Evolutionary conservation across 2,888 invertebrate genomes (phyloP).

Genomic region (Eupeodes luniger): DNA sequence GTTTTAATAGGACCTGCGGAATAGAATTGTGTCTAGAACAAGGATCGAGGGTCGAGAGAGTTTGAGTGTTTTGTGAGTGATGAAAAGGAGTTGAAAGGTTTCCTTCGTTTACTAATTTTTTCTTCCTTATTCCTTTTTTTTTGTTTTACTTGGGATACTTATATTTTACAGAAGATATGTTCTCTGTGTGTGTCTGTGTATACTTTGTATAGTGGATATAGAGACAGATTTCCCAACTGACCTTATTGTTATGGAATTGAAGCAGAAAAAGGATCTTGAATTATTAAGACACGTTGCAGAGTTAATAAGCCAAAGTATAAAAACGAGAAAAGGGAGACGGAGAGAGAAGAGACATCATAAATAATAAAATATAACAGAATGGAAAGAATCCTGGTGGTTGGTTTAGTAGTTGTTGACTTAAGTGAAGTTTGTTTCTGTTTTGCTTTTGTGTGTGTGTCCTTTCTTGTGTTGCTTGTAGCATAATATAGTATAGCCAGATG

Average conservation of each 20-base stretch:
- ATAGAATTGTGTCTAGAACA: slow-evolving; percentile 26
- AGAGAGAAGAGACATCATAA: slow-evolving; percentile 1
- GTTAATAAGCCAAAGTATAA: slow-evolving; percentile 48
- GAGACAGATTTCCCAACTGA: slow-evolving; percentile 54
- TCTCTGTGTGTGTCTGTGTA: no score
- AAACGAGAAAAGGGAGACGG: background rate
- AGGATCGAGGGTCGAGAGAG: slow-evolving; percentile 6
- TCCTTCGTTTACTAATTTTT: background rate
- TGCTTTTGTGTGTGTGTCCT: background rate
- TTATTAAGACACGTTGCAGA: slow-evolving; percentile 64
- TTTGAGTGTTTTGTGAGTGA: slow-evolving; percentile 37
- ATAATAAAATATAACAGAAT: background rate
- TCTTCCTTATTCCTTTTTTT: background rate
- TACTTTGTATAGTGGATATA: background rate
- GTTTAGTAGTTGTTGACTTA: background rate
- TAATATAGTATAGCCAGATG: no score
- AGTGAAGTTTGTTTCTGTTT: background rate
- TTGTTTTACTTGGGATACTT: background rate
- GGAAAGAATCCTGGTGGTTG: background rate
- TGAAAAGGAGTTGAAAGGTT: slow-evolving; percentile 41
- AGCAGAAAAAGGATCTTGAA: slow-evolving; percentile 44
- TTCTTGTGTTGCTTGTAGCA: background rate
- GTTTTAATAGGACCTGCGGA: slow-evolving; percentile 40
- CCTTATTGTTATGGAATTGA: slow-evolving; percentile 55
- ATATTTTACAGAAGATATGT: background rate